Evolutionary conservation across 2,888 invertebrate species (phyloP).

Genomic region (Hydropsyche betteni): DNA sequence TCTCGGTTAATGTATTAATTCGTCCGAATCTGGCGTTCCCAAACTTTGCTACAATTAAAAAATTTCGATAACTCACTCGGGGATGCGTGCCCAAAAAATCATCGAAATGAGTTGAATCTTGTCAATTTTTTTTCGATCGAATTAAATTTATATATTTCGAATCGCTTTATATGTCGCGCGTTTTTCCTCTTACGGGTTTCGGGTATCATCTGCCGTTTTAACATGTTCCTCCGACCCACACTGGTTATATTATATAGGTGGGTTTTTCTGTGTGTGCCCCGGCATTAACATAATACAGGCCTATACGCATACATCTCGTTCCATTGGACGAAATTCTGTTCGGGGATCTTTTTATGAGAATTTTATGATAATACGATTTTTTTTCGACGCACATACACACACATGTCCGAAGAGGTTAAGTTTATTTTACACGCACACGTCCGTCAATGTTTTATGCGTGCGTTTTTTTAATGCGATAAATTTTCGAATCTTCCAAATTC

Average conservation of each 20-base stretch:
- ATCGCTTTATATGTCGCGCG: background rate
- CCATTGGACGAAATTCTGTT: constrained; percentile 49
- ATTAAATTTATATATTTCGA: background rate
- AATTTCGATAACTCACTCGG: background rate
- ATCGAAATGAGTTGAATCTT: background rate
- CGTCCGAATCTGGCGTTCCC: too few relatives aligned
- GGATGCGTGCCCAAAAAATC: background rate
- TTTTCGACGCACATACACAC: constrained; percentile 47
- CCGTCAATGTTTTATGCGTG: constrained; percentile 16
- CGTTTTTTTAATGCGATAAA: constrained; percentile 4
- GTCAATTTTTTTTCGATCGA: background rate
- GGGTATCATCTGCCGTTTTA: constrained; percentile 39
- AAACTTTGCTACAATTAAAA: too few relatives aligned
- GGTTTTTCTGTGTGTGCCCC: constrained; percentile 12
- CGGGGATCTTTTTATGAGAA: constrained; percentile 51
- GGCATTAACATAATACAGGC: constrained; percentile 50
- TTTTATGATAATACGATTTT: constrained; percentile 50
- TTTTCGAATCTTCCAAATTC: too few relatives aligned
- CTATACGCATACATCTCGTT: constrained; percentile 48
- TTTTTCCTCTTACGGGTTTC: constrained; percentile 27
- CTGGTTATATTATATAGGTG: constrained; percentile 2
- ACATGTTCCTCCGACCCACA: constrained; percentile 40
- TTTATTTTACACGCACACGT: constrained; percentile 30
- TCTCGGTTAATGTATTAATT: constrained; percentile 28
- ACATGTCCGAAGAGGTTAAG: constrained; percentile 32